Base-by-base conservation (phyloP, 2,113 vertebrate genomes). In the Neotoma lepida region DNA sequence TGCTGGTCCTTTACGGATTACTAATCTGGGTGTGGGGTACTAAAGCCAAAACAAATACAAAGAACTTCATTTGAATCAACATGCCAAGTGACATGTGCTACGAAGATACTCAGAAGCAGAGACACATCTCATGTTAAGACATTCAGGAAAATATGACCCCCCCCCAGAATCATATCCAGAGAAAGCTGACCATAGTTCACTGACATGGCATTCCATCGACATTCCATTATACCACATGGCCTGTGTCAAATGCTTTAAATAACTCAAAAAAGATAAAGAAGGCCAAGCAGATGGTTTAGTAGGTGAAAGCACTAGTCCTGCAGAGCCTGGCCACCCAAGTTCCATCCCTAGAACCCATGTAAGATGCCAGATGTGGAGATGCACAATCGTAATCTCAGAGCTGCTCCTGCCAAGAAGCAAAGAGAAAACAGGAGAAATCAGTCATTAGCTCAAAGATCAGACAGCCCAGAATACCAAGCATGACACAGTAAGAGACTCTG, bases 81-180 rank as follows among this genome's bases (percentile, higher is more conserved):
- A 78, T 54, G 14, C 9, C 17, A 33, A 68, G 22, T 1, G 9
- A 0, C 39, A 0, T 0, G 20, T 1, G 12, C 54, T 63, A 6
- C 7, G 39, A 24, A 28, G 89, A 49, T 39, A 33, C 22, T 44
- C 22, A 39, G 2, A 33, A 30, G 0, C 5, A 6, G 26, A 1
- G 3, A 2, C 5, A 26, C 0, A 44, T 39, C 28, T 86, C 64
- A 9, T 0, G 12, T 28, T n/a, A 28, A 0, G 24, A 12, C 64
- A 13, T 30, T 9, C 0, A 22, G 1, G 22, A 41, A 28, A 30
- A 9, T 22, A 35, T 71, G 51, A 54, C 7, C 30, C 28, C 24
- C 7, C 33, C 49, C 28, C 17, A 39, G 8, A 15, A 64, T 49
- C 20, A 18, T 6, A 5, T 0, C 49, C 44, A n/a, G 17, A 41